Evolutionary conservation across 2,888 invertebrate species (phyloP).

Genomic region (Heliconius ethilla): DNA sequence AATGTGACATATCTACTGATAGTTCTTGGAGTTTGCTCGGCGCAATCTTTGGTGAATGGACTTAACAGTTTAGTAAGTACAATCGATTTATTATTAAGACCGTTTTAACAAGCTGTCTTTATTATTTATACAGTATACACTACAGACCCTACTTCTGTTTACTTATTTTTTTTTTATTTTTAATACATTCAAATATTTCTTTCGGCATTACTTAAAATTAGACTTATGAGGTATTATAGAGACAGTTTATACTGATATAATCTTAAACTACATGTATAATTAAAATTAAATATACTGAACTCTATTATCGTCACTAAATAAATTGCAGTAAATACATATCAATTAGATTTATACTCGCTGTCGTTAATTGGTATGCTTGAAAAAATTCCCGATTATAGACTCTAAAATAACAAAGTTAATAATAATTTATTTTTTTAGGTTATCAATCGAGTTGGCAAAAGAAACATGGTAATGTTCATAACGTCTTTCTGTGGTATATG

Average conservation of each 20-base stretch:
- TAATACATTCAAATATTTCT: too few relatives aligned
- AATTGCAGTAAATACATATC: background rate
- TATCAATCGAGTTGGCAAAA: conserved; percentile 80
- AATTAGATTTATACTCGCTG: conserved; percentile 47
- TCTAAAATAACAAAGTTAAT: background rate
- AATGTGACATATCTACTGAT: conserved; percentile 60
- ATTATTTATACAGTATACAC: too few relatives aligned
- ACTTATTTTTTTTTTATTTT: too few relatives aligned
- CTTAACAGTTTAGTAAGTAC: conserved; percentile 70
- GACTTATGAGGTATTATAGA: too few relatives aligned
- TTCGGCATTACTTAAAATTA: background rate
- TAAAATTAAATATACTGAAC: too few relatives aligned
- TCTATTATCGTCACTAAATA: background rate
- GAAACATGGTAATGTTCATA: conserved; percentile 71
- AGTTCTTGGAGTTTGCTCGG: conserved; percentile 55
- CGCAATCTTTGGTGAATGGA: conserved; percentile 58
- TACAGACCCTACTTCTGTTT: too few relatives aligned
- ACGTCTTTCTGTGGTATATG: conserved; percentile 77
- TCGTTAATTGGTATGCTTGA: background rate
- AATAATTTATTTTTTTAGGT: conserved; percentile 44
- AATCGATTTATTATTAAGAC: background rate
- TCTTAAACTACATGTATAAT: too few relatives aligned
- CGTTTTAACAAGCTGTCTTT: too few relatives aligned
- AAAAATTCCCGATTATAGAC: background rate
- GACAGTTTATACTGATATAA: too few relatives aligned